Conservation (phyloP, 2,113 vertebrate species). For the Laticauda laticaudata region DNA sequence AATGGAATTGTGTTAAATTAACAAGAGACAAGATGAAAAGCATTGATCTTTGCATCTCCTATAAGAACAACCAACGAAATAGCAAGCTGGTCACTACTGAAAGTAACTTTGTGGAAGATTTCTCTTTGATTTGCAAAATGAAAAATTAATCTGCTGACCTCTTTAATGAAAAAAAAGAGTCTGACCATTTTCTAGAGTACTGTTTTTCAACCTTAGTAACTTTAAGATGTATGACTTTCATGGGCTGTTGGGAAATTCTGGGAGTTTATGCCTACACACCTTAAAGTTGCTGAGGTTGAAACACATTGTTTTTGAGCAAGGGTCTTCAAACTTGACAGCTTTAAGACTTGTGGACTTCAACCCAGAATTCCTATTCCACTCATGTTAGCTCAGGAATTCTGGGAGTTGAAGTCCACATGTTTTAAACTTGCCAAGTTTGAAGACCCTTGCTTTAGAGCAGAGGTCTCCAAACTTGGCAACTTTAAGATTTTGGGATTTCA, state of each 20-base stretch:
- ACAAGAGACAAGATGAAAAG: background rate
- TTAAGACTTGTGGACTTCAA: too few relatives aligned
- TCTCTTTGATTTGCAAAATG: background rate
- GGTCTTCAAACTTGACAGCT: too few relatives aligned
- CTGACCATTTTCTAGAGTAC: background rate
- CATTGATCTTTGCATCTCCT: background rate
- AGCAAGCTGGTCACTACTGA: background rate
- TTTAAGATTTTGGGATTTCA: too few relatives aligned
- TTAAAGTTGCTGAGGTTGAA: background rate
- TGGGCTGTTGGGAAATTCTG: background rate
- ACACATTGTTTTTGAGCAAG: background rate
- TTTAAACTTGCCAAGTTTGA: too few relatives aligned
- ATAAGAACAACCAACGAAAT: background rate
- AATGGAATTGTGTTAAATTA: background rate
- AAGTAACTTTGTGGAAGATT: background rate
- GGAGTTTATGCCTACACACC: background rate
- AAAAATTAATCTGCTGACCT: background rate
- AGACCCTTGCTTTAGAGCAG: too few relatives aligned
- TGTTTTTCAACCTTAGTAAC: background rate
- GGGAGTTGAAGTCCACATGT: too few relatives aligned
- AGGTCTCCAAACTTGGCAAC: too few relatives aligned
- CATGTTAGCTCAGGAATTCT: too few relatives aligned
- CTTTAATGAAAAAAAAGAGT: background rate
- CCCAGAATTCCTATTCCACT: too few relatives aligned
- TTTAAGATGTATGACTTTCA: background rate